Percentiles rank a stretch among this genome's conserved stretches.
These are phyloP conservation scores for Pica pica DNA, from an alignment of 2,113 vertebrate genomes.

Conservation along the genomic window DNA sequence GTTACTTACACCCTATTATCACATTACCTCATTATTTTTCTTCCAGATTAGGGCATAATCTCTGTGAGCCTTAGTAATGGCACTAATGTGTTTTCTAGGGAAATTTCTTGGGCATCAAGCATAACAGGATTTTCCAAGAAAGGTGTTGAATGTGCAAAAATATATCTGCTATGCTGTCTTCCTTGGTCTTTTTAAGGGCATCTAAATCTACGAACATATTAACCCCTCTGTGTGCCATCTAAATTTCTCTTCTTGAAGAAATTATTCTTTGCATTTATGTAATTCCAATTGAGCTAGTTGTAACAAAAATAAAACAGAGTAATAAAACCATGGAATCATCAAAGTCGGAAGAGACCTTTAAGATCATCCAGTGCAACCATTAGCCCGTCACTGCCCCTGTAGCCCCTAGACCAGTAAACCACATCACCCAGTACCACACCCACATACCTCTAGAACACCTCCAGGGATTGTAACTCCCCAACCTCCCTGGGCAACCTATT, in stretches of 20 bases:
- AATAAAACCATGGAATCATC: neutral
- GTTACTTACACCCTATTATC: neutral
- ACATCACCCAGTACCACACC: neutral
- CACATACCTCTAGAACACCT: neutral
- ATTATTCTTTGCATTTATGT: neutral
- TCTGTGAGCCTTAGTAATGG: neutral
- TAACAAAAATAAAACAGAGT: neutral
- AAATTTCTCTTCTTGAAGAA: neutral
- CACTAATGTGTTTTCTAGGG: neutral
- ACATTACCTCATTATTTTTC: neutral
- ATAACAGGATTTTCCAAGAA: neutral
- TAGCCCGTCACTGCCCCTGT: accelerated
- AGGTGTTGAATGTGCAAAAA: neutral
- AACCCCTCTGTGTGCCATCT: neutral
- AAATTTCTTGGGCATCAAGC: neutral
- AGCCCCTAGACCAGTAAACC: neutral
- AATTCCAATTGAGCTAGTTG: neutral
- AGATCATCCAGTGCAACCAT: neutral
- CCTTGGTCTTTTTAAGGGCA: neutral
- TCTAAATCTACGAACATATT: neutral
- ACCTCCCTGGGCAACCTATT: neutral
- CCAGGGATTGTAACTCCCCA: no score
- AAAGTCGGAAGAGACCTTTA: neutral
- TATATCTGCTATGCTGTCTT: neutral
- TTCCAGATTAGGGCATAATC: neutral